Evolutionary conservation across 2,888 invertebrate species (phyloP).

Genomic region (Cosmia pyralina): DNA sequence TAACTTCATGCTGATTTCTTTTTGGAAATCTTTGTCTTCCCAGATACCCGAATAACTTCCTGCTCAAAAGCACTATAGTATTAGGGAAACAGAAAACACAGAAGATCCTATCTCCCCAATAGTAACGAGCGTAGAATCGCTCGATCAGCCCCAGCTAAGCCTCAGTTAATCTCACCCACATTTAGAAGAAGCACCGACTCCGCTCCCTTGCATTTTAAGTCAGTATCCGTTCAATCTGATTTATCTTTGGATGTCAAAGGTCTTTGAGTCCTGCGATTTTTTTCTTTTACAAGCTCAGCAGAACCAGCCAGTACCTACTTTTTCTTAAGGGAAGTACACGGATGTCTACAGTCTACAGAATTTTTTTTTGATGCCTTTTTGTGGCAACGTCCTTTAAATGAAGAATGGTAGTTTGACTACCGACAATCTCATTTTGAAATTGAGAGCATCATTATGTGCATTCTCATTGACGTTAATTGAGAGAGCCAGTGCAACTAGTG

Average conservation of each 20-base stretch:
- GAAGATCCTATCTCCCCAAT: slow-evolving; percentile 26
- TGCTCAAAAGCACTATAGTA: slow-evolving; percentile 7
- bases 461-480: slow-evolving; percentile 10
- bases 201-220: slow-evolving; percentile 53
- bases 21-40: too few relatives aligned
- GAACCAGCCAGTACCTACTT: background rate
- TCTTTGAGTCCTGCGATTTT: slow-evolving; percentile 15
- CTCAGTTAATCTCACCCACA: slow-evolving; percentile 51
- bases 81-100: slow-evolving; percentile 29
- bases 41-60: too few relatives aligned
- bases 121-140: slow-evolving; percentile 43
- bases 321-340: background rate
- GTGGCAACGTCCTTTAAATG: too few relatives aligned
- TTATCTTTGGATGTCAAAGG: slow-evolving; percentile 48
- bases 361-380: background rate
- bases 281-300: background rate
- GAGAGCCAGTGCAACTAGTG: too few relatives aligned
- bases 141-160: slow-evolving; percentile 50
- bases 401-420: slow-evolving; percentile 15
- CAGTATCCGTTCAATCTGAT: slow-evolving; percentile 44
- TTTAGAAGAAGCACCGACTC: slow-evolving; percentile 36
- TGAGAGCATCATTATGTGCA: background rate
- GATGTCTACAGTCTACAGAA: background rate
- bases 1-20: too few relatives aligned
- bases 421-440: background rate